Conservation (phyloP, 2,888 invertebrate genomes). For the Lottia gigantea region DNA sequence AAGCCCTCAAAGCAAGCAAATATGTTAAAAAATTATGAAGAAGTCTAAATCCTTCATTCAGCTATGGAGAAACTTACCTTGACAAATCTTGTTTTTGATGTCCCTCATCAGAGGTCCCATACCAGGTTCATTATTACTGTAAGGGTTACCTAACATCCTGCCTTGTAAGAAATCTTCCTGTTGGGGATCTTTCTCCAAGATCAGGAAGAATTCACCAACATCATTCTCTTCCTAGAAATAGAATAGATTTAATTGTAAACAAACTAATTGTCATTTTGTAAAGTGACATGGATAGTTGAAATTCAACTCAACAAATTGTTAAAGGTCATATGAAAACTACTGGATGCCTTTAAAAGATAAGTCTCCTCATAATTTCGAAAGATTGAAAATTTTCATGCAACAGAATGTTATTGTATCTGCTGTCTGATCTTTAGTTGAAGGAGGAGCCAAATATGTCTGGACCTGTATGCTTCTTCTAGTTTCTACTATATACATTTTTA, state of each 20-base stretch:
- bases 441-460: too few relatives aligned
- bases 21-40: background rate
- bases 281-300: background rate
- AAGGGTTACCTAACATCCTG: slow-evolving; percentile 97
- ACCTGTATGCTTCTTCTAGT: too few relatives aligned
- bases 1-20: too few relatives aligned
- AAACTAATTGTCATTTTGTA: background rate
- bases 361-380: too few relatives aligned
- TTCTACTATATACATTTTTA: too few relatives aligned
- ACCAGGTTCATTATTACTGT: slow-evolving; percentile 91
- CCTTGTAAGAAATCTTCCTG: slow-evolving; percentile 99
- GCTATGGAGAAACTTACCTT: slow-evolving; percentile 44
- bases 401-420: too few relatives aligned
- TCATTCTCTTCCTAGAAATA: slow-evolving; percentile 85
- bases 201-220: slow-evolving; percentile 94
- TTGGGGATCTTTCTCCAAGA: slow-evolving; percentile 96
- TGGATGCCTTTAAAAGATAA: too few relatives aligned
- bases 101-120: slow-evolving; percentile 98
- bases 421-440: too few relatives aligned
- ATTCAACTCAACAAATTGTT: too few relatives aligned
- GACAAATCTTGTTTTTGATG: slow-evolving; percentile 93
- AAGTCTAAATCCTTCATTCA: background rate
- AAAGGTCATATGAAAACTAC: too few relatives aligned
- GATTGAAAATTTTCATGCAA: too few relatives aligned
- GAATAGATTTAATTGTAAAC: background rate